Conservation (phyloP, 1,140 invertebrate species). For the Trichonephila clavata region DNA sequence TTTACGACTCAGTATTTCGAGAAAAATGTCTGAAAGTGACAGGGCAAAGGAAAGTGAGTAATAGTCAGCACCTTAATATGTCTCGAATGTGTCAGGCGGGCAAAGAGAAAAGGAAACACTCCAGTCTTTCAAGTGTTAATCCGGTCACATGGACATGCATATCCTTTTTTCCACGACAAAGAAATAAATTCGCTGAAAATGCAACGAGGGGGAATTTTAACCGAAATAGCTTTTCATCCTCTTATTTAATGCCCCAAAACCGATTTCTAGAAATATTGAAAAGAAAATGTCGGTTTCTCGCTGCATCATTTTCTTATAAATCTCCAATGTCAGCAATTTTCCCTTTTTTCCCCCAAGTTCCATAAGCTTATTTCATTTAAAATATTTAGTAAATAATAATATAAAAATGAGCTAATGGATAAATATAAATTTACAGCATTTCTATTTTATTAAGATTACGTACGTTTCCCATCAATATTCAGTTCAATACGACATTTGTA, state of each 20-base stretch:
- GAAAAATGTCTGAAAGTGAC: not conserved
- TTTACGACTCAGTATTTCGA: not conserved
- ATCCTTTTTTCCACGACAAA: slow-evolving; percentile 6
- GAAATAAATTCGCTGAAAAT: slow-evolving; percentile 27
- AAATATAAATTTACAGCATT: too few relatives aligned
- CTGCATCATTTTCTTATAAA: too few relatives aligned
- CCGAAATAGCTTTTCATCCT: not conserved
- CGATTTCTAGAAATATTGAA: not conserved
- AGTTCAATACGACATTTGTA: too few relatives aligned
- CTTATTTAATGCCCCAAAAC: not conserved
- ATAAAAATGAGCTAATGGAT: too few relatives aligned
- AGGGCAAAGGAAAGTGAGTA: not conserved
- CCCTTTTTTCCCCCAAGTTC: too few relatives aligned
- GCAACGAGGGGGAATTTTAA: not conserved
- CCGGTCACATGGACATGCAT: not conserved
- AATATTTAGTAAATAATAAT: too few relatives aligned
- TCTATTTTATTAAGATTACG: too few relatives aligned
- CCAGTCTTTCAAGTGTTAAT: slow-evolving; percentile 15
- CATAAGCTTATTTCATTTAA: too few relatives aligned
- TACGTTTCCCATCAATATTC: too few relatives aligned
- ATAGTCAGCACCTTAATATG: not conserved
- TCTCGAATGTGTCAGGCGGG: not conserved
- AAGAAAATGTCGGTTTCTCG: too few relatives aligned
- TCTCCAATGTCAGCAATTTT: too few relatives aligned
- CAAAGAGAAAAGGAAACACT: not conserved